A percentile compares a stretch with the other conserved stretches of the same genome.
These are phyloP conservation scores for Pangasius djambal DNA, from an alignment of 2,797 vertebrate species.

Conservation along the genomic window DNA sequence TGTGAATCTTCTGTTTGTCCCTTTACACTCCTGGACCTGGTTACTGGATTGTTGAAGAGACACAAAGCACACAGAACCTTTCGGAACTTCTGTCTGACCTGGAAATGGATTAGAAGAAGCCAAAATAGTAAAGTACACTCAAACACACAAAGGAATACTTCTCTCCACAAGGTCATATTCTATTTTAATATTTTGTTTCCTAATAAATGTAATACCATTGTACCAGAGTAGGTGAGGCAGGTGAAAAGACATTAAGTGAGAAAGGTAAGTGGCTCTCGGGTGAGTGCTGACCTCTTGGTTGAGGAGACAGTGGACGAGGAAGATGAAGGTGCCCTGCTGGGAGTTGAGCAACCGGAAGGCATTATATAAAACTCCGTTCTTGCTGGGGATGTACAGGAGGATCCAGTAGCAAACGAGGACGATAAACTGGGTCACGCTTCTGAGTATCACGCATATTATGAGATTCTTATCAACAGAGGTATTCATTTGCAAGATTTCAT, in stretches of 20 bases:
- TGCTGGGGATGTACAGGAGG: neutral
- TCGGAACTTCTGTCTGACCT: neutral
- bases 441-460: neutral
- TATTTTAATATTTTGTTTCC: too few species aligned
- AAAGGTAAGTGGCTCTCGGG: neutral
- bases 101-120: neutral
- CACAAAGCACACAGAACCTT: neutral
- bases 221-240: neutral
- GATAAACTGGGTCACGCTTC: neutral
- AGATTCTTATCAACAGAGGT: neutral
- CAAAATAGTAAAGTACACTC: neutral
- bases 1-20: neutral
- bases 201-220: too few species aligned
- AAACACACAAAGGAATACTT: too few species aligned
- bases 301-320: constrained; percentile 24
- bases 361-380: neutral
- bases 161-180: too few species aligned
- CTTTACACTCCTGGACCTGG: neutral
- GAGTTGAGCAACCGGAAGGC: neutral
- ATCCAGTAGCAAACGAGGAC: neutral
- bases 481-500: neutral
- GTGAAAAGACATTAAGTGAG: neutral
- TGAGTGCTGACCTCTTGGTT: constrained; percentile 17
- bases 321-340: constrained; percentile 50
- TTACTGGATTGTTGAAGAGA: neutral